A percentile compares a stretch with the other conserved stretches of the same genome.
Conservation (phyloP, 2,113 vertebrate genomes). For the Tragelaphus imberbis region DNA sequence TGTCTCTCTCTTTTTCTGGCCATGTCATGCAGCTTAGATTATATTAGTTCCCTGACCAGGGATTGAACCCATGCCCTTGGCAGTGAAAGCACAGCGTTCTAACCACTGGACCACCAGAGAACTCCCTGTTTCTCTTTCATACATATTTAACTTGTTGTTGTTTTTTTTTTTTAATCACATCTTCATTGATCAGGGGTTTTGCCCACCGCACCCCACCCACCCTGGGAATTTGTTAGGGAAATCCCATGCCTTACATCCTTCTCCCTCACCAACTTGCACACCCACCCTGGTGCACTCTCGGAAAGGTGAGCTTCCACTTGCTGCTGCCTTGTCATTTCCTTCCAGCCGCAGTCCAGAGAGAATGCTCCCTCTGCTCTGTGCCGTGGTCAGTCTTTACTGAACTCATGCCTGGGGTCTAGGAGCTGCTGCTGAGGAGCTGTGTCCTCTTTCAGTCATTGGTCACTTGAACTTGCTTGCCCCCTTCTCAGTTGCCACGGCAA, state of each 20-base stretch:
- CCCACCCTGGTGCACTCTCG: too few species aligned
- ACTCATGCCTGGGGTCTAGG: background rate
- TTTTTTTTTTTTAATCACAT: background rate
- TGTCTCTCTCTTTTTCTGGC: background rate
- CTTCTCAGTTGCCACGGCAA: background rate
- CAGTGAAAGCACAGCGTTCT: background rate
- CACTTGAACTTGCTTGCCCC: background rate
- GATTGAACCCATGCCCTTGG: background rate
- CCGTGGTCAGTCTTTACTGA: background rate
- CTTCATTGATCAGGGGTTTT: background rate
- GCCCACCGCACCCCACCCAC: rapidly evolving
- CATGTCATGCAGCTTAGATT: background rate
- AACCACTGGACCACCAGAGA: background rate
- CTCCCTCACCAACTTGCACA: background rate
- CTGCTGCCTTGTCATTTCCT: background rate
- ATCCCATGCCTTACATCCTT: background rate
- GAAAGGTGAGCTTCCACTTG: background rate
- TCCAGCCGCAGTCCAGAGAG: background rate
- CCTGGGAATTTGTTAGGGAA: background rate
- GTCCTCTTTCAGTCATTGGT: background rate
- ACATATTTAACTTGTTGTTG: background rate
- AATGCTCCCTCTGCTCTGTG: background rate
- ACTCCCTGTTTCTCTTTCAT: background rate
- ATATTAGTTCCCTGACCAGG: background rate
- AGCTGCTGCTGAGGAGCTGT: background rate